phyloP scores from a whole-genome alignment of 2,113 vertebrate genomes.

The Datnioides undecimradiatus region DNA sequence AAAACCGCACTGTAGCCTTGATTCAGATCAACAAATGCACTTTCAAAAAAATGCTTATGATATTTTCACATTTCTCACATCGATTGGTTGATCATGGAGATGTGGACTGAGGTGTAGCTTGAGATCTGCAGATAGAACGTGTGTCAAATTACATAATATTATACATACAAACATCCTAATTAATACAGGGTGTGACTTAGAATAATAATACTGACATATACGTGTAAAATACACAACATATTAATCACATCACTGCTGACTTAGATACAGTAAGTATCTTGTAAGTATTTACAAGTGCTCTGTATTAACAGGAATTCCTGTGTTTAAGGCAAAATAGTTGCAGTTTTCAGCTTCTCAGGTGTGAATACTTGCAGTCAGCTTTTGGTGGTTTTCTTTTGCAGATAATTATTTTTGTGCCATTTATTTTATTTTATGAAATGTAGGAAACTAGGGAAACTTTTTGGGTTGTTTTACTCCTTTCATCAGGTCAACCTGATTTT shows the following conservation, averaged over 20 bases:
- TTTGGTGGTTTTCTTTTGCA: background rate
- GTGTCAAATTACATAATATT: background rate
- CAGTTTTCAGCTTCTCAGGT: background rate
- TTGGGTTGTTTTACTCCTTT: background rate
- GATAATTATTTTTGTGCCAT: background rate
- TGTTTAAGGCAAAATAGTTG: background rate
- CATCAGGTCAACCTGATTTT: background rate
- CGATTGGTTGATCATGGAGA: background rate
- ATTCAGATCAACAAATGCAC: constrained; percentile 49
- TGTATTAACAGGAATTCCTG: background rate
- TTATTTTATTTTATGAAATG: background rate
- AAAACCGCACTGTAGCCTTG: constrained; percentile 51
- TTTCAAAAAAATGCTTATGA: constrained; percentile 27
- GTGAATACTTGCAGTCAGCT: background rate
- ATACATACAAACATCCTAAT: too few species aligned
- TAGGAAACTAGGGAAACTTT: background rate
- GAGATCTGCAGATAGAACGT: background rate
- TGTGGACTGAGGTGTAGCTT: background rate
- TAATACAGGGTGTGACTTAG: too few species aligned
- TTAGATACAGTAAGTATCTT: too few species aligned
- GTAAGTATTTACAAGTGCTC: background rate
- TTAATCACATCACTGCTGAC: too few species aligned
- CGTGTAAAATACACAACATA: too few species aligned
- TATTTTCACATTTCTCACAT: constrained; percentile 18
- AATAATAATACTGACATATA: background rate